A percentile compares a stretch with the other conserved stretches of the same genome.
These are phyloP conservation scores for Crocuta crocuta DNA, from an alignment of 2,113 vertebrate genomes.

Conservation along the genomic window DNA sequence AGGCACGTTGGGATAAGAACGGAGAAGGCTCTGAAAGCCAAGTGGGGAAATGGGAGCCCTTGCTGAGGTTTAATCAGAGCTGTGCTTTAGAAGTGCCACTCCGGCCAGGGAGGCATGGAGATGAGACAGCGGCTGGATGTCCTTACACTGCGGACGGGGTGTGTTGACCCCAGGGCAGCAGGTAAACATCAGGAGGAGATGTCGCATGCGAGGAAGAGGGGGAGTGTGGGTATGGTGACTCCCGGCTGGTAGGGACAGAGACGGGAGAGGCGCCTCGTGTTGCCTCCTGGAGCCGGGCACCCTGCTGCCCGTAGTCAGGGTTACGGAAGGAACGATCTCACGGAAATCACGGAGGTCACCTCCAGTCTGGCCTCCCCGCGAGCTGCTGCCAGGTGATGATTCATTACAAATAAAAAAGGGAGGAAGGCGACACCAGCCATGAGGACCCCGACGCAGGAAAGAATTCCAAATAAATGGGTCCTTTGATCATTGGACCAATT, in stretches of 20 bases:
- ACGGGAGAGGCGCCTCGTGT: rapidly evolving
- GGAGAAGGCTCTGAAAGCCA: neutral
- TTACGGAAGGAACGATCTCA: rapidly evolving
- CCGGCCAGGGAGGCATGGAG: neutral
- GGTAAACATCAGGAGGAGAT: neutral
- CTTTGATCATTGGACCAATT: slow-evolving; percentile 70
- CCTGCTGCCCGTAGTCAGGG: rapidly evolving
- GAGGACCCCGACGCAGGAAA: neutral
- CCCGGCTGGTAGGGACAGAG: neutral
- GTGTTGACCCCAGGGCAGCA: neutral
- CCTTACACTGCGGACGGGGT: rapidly evolving
- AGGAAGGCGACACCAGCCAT: neutral
- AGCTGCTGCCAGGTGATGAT: neutral
- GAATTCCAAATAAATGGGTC: slow-evolving; percentile 60
- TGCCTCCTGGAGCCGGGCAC: rapidly evolving
- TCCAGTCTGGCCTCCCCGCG: neutral
- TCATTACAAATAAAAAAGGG: slow-evolving; percentile 57
- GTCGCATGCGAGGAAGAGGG: rapidly evolving
- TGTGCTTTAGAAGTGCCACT: rapidly evolving
- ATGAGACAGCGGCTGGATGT: rapidly evolving
- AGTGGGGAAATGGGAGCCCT: neutral
- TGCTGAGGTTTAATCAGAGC: neutral
- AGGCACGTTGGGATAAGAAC: rapidly evolving
- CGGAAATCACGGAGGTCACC: slow-evolving; percentile 29
- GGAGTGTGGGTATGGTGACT: neutral